A percentile compares a stretch with the other conserved stretches of the same genome.
These are phyloP conservation scores for Abrostola triplasia DNA, from an alignment of 2,888 invertebrate species.

Conservation along the genomic window DNA sequence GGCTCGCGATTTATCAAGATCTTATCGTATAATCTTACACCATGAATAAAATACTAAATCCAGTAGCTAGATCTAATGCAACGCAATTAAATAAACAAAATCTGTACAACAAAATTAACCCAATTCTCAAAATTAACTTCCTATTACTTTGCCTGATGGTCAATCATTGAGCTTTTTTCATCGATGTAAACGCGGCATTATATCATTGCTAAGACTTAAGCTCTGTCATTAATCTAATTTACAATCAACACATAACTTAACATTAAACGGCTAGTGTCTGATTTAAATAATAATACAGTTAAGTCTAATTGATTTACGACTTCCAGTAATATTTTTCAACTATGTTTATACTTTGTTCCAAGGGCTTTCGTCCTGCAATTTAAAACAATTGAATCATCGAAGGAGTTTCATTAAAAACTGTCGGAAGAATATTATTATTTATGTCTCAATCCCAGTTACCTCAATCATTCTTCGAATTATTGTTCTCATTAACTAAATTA, in stretches of 20 bases:
- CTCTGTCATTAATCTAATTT: conserved; percentile 40
- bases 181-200: conserved; percentile 10
- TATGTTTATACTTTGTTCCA: conserved; percentile 11
- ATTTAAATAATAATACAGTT: conserved; percentile 22
- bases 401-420: conserved; percentile 14
- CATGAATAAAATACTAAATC: too few species aligned
- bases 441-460: conserved; percentile 37
- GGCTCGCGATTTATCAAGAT: too few species aligned
- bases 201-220: conserved; percentile 28
- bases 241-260: conserved; percentile 21
- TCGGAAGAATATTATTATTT: conserved; percentile 23
- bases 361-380: conserved; percentile 19
- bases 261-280: conserved; percentile 24
- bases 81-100: too few species aligned
- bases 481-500: conserved; percentile 75
- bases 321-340: conserved; percentile 12
- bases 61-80: too few species aligned
- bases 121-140: too few species aligned
- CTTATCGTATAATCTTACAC: too few species aligned
- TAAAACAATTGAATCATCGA: conserved; percentile 20
- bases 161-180: neutral
- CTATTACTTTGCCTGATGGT: too few species aligned
- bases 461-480: conserved; percentile 61
- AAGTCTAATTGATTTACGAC: conserved; percentile 26
- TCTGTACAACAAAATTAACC: too few species aligned